Base-by-base conservation (phyloP, 2,888 invertebrate species). In the Biston betularia region DNA sequence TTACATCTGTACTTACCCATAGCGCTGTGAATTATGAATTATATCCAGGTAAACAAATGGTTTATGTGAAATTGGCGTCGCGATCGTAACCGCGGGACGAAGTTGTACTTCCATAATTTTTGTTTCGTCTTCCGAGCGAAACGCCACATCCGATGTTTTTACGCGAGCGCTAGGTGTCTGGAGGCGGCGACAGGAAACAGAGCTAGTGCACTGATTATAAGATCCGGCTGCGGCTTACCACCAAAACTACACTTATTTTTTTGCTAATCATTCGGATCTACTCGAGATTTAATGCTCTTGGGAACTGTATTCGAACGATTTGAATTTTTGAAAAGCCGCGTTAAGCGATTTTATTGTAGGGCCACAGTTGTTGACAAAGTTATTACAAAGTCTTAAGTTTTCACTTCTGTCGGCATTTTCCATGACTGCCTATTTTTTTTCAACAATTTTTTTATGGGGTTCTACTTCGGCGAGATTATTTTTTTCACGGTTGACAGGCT, bases 121-220 rank as follows among this genome's bases (percentile, higher is more conserved):
- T 4, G 61, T 49, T 62, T 57, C 58, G 53, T 52, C 61, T 61
- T 58, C 65, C 60, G 63, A 63, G 65, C 63, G 64, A 63, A 68
- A 74, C 70, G 81, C 88, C 88, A 88, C 88, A 88, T 89, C 88
- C 89, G 79, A 75, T 70, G 77, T 83, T 88, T 84, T 84, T 86
- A 74, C 63, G 55, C 24, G 52, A 61, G 54, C 49, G 46, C 63
- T 58, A 64, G 64, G 63, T 60, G 35, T 49, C 56, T 71, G 80
- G 77, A 72, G 75, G 75, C 73, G 74, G 76, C 72, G 76, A 78
- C 79, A 81, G 86, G 86, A 87, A 86, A 71, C 65, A 65, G 65
- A 48, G 70, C 65, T 74, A 79, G 73, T 78, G 78, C 76, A 70
- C 69, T 79, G 79, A 83, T 83, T 83, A 81, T 74, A 71, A 68